A percentile compares a stretch with the other conserved stretches of the same genome.
Conservation (phyloP, 2,888 invertebrate species). For the Perdita meconis region DNA sequence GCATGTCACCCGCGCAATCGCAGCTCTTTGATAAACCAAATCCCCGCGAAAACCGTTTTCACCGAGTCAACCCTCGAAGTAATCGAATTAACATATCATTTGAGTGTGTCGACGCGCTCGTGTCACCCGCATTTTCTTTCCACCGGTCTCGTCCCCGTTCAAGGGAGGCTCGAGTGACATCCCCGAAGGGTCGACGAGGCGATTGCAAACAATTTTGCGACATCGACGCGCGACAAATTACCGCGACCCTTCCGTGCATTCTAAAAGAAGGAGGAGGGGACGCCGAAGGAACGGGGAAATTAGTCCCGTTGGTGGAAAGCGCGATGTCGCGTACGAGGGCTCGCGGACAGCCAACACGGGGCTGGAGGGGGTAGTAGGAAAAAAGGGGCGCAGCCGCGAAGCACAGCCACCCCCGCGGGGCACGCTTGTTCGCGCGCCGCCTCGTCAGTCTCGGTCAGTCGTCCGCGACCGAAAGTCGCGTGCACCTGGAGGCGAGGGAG, state of each 20-base stretch:
- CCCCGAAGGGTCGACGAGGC: neutral
- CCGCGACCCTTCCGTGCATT: slow-evolving; percentile 1
- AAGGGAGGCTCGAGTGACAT: slow-evolving; percentile 6
- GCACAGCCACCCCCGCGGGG: slow-evolving; percentile 70
- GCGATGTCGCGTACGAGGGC: slow-evolving; percentile 22
- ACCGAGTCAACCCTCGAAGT: neutral
- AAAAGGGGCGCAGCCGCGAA: slow-evolving; percentile 73
- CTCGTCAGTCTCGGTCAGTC: slow-evolving; percentile 73
- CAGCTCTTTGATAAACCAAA: too few species aligned
- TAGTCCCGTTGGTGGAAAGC: slow-evolving; percentile 32
- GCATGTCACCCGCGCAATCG: too few species aligned
- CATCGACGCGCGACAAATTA: slow-evolving; percentile 46
- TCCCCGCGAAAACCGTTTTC: neutral
- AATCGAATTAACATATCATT: slow-evolving; percentile 5
- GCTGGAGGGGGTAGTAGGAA: slow-evolving; percentile 54
- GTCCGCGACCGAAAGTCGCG: slow-evolving; percentile 68
- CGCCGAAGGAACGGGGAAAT: slow-evolving; percentile 22
- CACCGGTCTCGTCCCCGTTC: neutral
- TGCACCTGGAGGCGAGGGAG: slow-evolving; percentile 30
- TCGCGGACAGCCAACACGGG: slow-evolving; percentile 25
- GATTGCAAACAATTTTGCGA: slow-evolving; percentile 50
- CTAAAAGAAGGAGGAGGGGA: neutral
- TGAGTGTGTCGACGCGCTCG: neutral
- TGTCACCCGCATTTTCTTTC: neutral
- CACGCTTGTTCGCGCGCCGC: slow-evolving; percentile 59